A percentile compares a stretch with the other conserved stretches of the same genome.
Evolutionary conservation across 2,797 vertebrate genomes (phyloP).

Genomic region (Melanotaenia maccullochi): DNA sequence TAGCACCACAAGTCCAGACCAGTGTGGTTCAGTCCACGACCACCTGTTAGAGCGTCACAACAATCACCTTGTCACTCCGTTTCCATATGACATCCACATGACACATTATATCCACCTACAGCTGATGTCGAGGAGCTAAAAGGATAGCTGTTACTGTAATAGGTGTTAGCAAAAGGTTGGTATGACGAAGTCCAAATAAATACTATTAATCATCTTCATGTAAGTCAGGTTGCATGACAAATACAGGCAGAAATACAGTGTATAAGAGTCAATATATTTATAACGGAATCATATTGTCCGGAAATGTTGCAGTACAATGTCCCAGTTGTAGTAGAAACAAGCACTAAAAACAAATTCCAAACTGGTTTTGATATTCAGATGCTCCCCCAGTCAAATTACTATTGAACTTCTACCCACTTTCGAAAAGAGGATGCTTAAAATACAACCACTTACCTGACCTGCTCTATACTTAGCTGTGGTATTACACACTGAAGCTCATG

Average conservation of each 20-base stretch:
- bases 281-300: background rate
- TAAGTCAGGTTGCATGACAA: background rate
- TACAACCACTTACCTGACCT: conserved; percentile 12
- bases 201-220: background rate
- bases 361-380: background rate
- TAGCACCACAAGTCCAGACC: conserved; percentile 52
- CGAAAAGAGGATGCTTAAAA: conserved; percentile 24
- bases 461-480: conserved; percentile 27
- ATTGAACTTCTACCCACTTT: conserved; percentile 11
- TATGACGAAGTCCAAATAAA: background rate
- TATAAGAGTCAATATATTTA: background rate
- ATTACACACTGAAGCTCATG: conserved; percentile 18
- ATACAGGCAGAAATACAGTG: background rate
- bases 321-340: background rate
- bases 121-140: conserved; percentile 22
- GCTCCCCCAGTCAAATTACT: background rate
- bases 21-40: conserved; percentile 36
- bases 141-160: background rate
- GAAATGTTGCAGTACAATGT: background rate
- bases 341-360: background rate
- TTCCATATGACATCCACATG: conserved; percentile 42
- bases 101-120: conserved; percentile 15
- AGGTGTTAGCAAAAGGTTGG: conserved; percentile 3
- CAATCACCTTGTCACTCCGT: conserved; percentile 40
- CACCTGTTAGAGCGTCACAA: conserved; percentile 56